Evolutionary conservation across 2,888 invertebrate species (phyloP), one percentile per base, ranked within the genome.

Genomic region (Drosophila emarginata): DNA sequence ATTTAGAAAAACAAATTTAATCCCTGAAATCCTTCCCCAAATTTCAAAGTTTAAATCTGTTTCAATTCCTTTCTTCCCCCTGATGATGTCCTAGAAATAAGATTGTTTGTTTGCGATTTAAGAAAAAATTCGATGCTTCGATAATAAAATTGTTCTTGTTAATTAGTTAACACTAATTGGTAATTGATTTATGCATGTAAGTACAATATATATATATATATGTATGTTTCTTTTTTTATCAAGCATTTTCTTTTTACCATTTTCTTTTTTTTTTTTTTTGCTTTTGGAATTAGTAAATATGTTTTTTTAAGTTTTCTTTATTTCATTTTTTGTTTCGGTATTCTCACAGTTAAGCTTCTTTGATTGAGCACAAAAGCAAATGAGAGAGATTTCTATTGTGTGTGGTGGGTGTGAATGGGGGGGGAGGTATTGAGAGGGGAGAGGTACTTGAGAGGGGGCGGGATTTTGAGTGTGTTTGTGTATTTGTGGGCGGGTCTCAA

Each of bases 11-110:
- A 91, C 91, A 83, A 85, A 89, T 85, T 87, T 80, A 87, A 87
- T 87, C 88, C 87, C 89, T 89, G 89, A 90, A 91, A 89, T 91
- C 91, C 91, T 92, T 92, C 91, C 91, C 91, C 91, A 91, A 91
- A 91, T 88, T 91, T 88, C 90, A 90, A 91, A 84, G 89, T 80
- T 85, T 76, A 87, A 87, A 78, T 82, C 78, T 90, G 91, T 90
- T 86, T 65, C 61, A 37, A 7, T 36, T 56, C 14, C 60, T 63
- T 57, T 72, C 62, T 63, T 61, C 67, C 28, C 45, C 57, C 64
- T 57, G 40, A 65, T 74, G 71, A 66, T 76, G 73, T 52, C 74
- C 78, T 88, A 83, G 75, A 84, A 83, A 77, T 74, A 80, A 77
- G 77, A 76, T 82, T 84, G 81, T 78, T 87, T 75, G 75, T 72